Base-by-base conservation (phyloP, 2,113 vertebrate species). In the Hippopotamus amphibius region DNA sequence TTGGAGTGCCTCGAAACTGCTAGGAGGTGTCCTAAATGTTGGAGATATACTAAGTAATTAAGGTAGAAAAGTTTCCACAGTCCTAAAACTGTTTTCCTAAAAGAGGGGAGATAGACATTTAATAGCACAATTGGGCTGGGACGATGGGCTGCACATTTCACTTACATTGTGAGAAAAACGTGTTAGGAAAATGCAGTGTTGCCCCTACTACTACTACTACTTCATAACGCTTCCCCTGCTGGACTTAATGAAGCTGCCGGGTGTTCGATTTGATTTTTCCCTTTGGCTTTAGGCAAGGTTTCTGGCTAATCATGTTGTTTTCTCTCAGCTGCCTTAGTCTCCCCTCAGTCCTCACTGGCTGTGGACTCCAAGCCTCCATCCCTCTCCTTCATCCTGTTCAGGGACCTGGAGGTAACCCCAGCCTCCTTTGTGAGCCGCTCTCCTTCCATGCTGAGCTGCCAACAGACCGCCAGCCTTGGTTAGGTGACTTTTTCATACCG, bases 191-290 rank as follows among this genome's bases (percentile, higher is more conserved):
- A 77, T 3, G 7, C 4, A 6, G 3, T 33, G 2, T 11, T 86
- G 15, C 17, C 24, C 15, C 16, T 61, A 19, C 1, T n/a, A n/a
- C n/a, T n/a, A n/a, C n/a, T n/a, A n/a, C 21, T 21, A 2, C 22
- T 7, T 26, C 30, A 59, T 7, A 17, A 7, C 0, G 16, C 61
- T 55, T 43, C 3, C n/a, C 13, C 19, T 48, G 9, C 2, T 30
- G 24, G 7, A 61, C 5, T 84, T 8, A 14, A 0, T 66, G 59
- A 30, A 43, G 41, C 3, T 63, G 22, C 46, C 77, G 0, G 0
- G 7, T 1, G 1, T 83, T 48, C 11, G 11, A 22, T 84, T 55
- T 21, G 4, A 0, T 50, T 77, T 93, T 12, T 81, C 43, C 19
- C 53, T 85, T 72, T 76, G 30, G 11, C 5, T 55, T 61, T 48